Percentiles rank a stretch among this genome's conserved stretches.
Conservation (phyloP, 2,797 vertebrate species). For the Bufotes viridis region DNA sequence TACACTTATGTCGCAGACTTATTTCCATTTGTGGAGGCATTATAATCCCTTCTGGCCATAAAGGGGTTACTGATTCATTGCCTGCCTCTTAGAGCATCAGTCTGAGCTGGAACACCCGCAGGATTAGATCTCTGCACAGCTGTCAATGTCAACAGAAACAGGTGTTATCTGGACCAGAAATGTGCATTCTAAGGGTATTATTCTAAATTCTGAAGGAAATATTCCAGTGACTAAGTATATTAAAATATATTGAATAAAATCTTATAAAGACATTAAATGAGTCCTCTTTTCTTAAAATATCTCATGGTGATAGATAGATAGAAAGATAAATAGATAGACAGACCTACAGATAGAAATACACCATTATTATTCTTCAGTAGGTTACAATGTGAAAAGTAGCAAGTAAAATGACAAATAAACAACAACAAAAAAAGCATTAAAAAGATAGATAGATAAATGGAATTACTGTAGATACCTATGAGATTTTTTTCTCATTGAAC, state of each 20-base stretch:
- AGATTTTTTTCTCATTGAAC: no score
- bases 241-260: no score
- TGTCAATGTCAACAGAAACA: conserved; percentile 51
- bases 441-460: no score
- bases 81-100: conserved; percentile 20
- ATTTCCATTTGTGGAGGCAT: conserved; percentile 13
- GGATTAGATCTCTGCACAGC: conserved; percentile 52
- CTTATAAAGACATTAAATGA: no score
- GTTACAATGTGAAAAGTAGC: neutral
- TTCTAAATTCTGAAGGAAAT: neutral
- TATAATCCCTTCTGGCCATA: neutral
- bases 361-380: neutral
- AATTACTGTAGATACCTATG: no score
- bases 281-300: no score
- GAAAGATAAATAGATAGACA: no score
- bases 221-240: neutral
- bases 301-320: no score
- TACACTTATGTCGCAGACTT: neutral
- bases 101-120: conserved; percentile 39
- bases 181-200: conserved; percentile 27
- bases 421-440: neutral
- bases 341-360: neutral
- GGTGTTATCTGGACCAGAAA: conserved; percentile 45
- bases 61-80: conserved; percentile 28
- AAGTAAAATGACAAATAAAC: neutral